These are phyloP conservation scores for Myotis davidii DNA, from an alignment of 2,113 vertebrate species.

Conservation along the genomic window DNA sequence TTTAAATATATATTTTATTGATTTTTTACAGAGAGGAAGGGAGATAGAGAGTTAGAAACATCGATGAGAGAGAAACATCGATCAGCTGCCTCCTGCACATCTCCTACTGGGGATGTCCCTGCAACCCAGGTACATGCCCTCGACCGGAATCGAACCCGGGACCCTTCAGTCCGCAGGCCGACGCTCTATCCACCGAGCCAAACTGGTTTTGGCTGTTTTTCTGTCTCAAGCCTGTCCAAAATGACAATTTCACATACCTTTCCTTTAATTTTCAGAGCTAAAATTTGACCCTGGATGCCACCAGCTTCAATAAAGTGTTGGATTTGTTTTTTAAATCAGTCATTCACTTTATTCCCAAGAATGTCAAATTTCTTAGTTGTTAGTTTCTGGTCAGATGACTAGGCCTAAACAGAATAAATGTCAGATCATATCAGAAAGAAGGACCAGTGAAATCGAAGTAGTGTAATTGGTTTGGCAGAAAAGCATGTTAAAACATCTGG, in stretches of 20 bases:
- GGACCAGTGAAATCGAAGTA: background rate
- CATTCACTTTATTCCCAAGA: background rate
- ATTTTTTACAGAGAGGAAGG: too few species aligned
- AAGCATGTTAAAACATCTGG: background rate
- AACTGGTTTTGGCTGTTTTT: too few species aligned
- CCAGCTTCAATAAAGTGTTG: background rate
- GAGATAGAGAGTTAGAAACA: too few species aligned
- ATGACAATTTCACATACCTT: background rate
- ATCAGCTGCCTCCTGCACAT: too few species aligned
- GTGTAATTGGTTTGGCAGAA: background rate
- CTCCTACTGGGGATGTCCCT: too few species aligned
- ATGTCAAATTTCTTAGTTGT: background rate
- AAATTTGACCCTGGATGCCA: background rate
- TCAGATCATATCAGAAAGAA: background rate
- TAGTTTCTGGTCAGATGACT: background rate
- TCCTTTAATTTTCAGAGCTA: background rate
- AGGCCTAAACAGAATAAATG: background rate
- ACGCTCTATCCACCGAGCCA: too few species aligned
- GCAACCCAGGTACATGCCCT: too few species aligned
- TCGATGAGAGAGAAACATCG: too few species aligned
- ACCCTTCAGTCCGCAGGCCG: too few species aligned
- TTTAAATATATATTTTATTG: too few species aligned
- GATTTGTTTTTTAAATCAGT: background rate
- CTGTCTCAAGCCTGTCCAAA: background rate
- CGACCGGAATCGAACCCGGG: too few species aligned